Percentiles rank a stretch among this genome's conserved stretches.
Evolutionary conservation across 2,113 vertebrate genomes (phyloP).

Genomic region (Corydoras sp.): DNA sequence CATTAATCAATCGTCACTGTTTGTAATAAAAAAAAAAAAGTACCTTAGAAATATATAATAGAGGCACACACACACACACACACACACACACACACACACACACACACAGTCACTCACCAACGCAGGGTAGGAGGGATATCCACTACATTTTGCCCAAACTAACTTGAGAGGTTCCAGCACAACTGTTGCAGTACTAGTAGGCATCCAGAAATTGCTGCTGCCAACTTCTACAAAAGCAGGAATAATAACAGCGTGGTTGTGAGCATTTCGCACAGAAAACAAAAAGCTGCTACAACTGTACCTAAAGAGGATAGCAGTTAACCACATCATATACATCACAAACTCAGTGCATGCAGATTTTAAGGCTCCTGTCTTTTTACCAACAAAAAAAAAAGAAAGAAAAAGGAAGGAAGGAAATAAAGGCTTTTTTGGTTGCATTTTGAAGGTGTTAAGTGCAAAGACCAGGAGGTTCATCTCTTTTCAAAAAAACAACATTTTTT

Average conservation of each 20-base stretch:
- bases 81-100: background rate
- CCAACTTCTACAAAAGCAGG: slow-evolving; percentile 82
- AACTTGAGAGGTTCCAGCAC: slow-evolving; percentile 93
- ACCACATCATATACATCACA: slow-evolving; percentile 21
- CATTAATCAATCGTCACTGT: too few species aligned
- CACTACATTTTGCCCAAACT: slow-evolving; percentile 99
- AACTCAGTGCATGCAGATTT: too few species aligned
- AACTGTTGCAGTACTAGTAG: slow-evolving; percentile 82
- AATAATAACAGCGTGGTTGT: slow-evolving; percentile 62
- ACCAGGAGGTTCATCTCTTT: too few species aligned
- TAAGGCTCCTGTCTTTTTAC: too few species aligned
- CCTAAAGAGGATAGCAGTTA: slow-evolving; percentile 30
- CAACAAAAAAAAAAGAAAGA: too few species aligned
- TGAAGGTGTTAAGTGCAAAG: too few species aligned
- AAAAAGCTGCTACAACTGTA: slow-evolving; percentile 47
- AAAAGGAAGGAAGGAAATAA: too few species aligned
- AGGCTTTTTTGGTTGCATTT: too few species aligned
- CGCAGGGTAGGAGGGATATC: slow-evolving; percentile 96
- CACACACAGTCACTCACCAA: slow-evolving; percentile 76
- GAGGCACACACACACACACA: background rate
- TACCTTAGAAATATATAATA: too few species aligned
- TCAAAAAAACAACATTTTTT: too few species aligned
- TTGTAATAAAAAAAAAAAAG: too few species aligned
- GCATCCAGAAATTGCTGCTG: slow-evolving; percentile 95
- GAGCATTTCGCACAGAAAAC: slow-evolving; percentile 50